Percentiles rank a stretch among this genome's conserved stretches.
phyloP scores from a whole-genome alignment of 2,888 invertebrate species.

The Iphiclides podalirius region DNA sequence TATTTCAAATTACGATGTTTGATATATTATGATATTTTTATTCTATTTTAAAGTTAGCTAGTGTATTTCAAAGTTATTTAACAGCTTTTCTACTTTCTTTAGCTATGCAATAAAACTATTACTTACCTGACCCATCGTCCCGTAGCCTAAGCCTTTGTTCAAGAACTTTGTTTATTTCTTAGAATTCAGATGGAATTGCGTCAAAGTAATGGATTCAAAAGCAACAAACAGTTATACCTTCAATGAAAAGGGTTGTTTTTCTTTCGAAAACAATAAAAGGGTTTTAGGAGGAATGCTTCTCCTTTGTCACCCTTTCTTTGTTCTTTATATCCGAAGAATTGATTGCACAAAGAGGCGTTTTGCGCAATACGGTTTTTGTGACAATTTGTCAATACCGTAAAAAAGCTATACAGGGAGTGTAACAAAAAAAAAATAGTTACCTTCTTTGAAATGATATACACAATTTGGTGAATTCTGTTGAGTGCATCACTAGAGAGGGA shows the following conservation, averaged over 20 bases:
- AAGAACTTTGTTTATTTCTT: conserved; percentile 38
- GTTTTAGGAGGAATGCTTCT: conserved; percentile 53
- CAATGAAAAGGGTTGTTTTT: conserved; percentile 73
- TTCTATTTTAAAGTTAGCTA: too few species aligned
- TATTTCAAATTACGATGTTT: too few species aligned
- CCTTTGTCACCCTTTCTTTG: conserved; percentile 68
- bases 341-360: conserved; percentile 61
- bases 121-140: conserved; percentile 11
- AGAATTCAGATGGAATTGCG: conserved; percentile 56
- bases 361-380: conserved; percentile 40
- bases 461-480: too few species aligned
- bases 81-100: not conserved
- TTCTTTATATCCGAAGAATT: conserved; percentile 49
- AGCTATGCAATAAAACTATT: not conserved
- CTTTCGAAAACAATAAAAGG: conserved; percentile 63
- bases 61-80: too few species aligned
- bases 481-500: too few species aligned
- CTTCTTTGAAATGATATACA: too few species aligned
- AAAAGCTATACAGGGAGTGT: not conserved
- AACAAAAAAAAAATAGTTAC: conserved; percentile 1
- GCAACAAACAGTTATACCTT: conserved; percentile 53
- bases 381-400: conserved; percentile 5
- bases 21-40: too few species aligned
- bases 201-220: conserved; percentile 60
- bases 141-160: conserved; percentile 8